phyloP scores from a whole-genome alignment of 2,888 invertebrate genomes.

The Epinotia brunnichana region DNA sequence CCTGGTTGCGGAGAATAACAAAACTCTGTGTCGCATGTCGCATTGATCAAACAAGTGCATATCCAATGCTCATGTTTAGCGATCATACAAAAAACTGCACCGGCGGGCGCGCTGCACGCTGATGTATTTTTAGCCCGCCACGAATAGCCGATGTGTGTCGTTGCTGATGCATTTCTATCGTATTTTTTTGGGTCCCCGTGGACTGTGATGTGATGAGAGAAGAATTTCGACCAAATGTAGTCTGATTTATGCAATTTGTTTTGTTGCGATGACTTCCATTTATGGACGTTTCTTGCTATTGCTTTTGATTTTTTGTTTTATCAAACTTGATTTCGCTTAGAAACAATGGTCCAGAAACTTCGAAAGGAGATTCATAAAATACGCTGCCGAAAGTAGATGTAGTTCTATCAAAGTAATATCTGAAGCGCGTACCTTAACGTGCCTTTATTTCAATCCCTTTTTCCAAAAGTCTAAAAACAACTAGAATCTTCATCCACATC shows the following conservation, averaged over 20 bases:
- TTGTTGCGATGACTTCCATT: background rate
- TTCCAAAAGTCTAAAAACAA: background rate
- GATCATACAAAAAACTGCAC: constrained; percentile 40
- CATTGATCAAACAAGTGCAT: constrained; percentile 35
- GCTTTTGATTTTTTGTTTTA: background rate
- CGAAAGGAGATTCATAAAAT: background rate
- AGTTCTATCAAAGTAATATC: background rate
- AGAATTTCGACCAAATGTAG: constrained; percentile 40
- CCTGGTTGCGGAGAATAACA: background rate
- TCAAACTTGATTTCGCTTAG: background rate
- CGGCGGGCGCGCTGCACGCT: constrained; percentile 39
- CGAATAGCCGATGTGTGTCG: constrained; percentile 71
- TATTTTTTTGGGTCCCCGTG: constrained; percentile 47
- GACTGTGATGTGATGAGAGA: constrained; percentile 36
- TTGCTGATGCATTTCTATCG: constrained; percentile 61
- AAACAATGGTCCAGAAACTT: background rate
- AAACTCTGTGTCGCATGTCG: constrained; percentile 27
- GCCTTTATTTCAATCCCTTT: background rate
- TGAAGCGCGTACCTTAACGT: background rate
- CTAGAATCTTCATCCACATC: background rate
- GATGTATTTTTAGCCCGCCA: constrained; percentile 40
- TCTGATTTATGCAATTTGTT: constrained; percentile 29
- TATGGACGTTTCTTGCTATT: constrained; percentile 1
- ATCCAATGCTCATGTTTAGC: constrained; percentile 28
- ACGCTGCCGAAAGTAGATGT: too few relatives aligned